Conservation (phyloP, 2,113 vertebrate genomes). For the Donacobius atricapilla region DNA sequence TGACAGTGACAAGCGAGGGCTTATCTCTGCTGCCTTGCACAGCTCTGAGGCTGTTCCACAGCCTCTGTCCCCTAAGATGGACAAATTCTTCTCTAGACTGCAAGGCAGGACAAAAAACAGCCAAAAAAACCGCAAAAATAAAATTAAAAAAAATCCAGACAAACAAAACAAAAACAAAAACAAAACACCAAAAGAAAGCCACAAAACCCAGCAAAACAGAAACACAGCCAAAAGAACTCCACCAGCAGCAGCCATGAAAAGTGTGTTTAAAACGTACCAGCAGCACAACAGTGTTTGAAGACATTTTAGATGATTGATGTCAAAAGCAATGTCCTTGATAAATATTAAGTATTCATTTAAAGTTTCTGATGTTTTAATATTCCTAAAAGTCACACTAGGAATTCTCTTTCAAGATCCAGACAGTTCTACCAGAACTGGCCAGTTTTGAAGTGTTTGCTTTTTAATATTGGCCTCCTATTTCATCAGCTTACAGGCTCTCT, state of each 20-base stretch:
- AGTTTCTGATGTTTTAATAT: not conserved
- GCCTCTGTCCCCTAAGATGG: not conserved
- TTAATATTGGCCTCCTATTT: not conserved
- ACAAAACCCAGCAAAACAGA: not conserved
- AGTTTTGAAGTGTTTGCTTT: not conserved
- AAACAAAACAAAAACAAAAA: not conserved
- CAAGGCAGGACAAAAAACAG: not conserved
- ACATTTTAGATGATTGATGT: not conserved
- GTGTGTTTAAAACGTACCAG: not conserved
- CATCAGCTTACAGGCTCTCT: not conserved
- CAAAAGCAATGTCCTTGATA: not conserved
- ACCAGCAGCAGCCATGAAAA: not conserved
- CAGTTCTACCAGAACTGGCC: not conserved
- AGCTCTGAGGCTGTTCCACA: not conserved
- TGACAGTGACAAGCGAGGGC: not conserved
- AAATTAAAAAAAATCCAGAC: too few relatives aligned
- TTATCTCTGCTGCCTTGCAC: not conserved
- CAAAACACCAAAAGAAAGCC: not conserved
- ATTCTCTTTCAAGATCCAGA: constrained; percentile 37
- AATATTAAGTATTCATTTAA: not conserved
- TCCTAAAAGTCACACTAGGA: not conserved
- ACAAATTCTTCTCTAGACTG: not conserved
- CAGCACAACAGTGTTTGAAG: not conserved
- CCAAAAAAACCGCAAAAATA: too few relatives aligned
- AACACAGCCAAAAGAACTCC: not conserved